Evolutionary conservation across 2,888 invertebrate species (phyloP).

Genomic region (Harpalus rubripes): DNA sequence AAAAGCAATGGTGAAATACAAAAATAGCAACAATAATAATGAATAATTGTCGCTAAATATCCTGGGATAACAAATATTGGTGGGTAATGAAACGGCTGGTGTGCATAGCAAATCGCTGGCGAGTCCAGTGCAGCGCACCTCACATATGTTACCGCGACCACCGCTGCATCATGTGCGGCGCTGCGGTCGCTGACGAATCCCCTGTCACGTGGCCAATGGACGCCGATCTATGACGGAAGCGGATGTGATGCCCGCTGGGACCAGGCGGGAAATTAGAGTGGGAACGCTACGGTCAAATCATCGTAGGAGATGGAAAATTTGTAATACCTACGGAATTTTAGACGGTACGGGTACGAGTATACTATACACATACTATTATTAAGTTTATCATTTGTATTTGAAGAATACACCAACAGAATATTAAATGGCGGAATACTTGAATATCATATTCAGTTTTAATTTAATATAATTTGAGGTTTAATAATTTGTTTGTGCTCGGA

Average conservation of each 20-base stretch:
- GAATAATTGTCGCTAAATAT: slow-evolving; percentile 4
- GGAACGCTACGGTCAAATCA: neutral
- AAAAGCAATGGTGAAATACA: too few species aligned
- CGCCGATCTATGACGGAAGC: slow-evolving; percentile 61
- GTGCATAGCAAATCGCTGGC: neutral
- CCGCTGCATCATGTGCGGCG: slow-evolving; percentile 59
- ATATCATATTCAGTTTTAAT: too few species aligned
- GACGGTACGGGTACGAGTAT: too few species aligned
- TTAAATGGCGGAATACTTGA: too few species aligned
- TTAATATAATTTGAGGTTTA: too few species aligned
- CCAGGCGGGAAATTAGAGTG: neutral
- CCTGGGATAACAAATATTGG: neutral
- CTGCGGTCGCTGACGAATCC: slow-evolving; percentile 61
- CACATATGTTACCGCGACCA: slow-evolving; percentile 56
- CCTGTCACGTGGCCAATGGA: slow-evolving; percentile 62
- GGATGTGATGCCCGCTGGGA: neutral
- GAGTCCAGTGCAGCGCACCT: slow-evolving; percentile 26
- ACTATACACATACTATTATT: too few species aligned
- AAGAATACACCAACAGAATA: too few species aligned
- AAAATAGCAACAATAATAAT: neutral
- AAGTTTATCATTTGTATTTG: too few species aligned
- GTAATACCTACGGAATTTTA: too few species aligned
- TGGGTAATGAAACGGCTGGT: slow-evolving; percentile 1
- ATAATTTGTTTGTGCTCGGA: too few species aligned
- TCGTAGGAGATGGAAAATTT: too few species aligned